Conservation (phyloP, 2,797 vertebrate species). For the Gephyroberyx darwinii region DNA sequence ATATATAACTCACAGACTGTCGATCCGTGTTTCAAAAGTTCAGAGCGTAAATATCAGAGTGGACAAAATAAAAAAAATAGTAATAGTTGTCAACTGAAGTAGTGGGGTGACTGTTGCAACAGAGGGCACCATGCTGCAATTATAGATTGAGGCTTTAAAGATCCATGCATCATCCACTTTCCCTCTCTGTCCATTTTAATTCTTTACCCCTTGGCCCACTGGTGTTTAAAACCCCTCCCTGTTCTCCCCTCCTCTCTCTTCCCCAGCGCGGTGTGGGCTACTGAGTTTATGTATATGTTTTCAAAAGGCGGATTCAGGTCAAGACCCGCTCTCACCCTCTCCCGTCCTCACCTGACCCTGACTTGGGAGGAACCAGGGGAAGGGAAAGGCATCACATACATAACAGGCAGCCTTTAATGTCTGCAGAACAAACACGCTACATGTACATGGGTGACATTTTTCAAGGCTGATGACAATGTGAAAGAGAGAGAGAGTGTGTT, state of each 20-base stretch:
- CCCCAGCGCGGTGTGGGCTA: constrained; percentile 26
- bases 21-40: constrained; percentile 16
- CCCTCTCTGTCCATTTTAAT: constrained; percentile 2
- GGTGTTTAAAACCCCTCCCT: constrained; percentile 23
- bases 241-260: neutral
- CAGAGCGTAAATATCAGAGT: constrained; percentile 1
- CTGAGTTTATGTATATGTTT: constrained; percentile 42
- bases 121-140: neutral
- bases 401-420: constrained; percentile 72
- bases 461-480: constrained; percentile 17
- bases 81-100: neutral
- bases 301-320: constrained; percentile 34
- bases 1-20: neutral
- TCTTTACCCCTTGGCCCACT: neutral
- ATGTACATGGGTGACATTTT: constrained; percentile 23
- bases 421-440: constrained; percentile 57
- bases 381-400: constrained; percentile 63
- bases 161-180: constrained; percentile 30
- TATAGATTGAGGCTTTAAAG: neutral
- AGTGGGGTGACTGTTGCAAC: too few species aligned
- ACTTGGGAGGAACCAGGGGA: constrained; percentile 61
- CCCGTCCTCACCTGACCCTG: constrained; percentile 80
- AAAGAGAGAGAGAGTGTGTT: constrained; percentile 22
- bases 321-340: constrained; percentile 18
- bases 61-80: constrained; percentile 3